These are phyloP conservation scores for Delia radicum DNA, from an alignment of 1,140 invertebrate genomes.

Conservation along the genomic window DNA sequence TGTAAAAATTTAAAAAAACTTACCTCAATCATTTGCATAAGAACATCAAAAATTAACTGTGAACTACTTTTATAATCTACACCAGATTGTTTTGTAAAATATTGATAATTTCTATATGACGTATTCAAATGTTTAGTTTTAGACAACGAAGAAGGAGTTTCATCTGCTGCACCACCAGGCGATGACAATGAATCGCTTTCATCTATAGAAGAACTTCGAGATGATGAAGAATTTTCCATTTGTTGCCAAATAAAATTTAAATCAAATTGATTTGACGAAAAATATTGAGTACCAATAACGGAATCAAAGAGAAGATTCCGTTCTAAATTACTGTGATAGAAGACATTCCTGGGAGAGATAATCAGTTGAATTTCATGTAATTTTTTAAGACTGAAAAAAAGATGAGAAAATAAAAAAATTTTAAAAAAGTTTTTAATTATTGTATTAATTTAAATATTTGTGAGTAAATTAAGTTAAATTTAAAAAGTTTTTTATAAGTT, in stretches of 20 bases:
- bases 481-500: too few species aligned
- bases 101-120: slow-evolving; percentile 47
- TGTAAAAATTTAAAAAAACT: slow-evolving; percentile 26
- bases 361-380: slow-evolving; percentile 52
- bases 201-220: background rate
- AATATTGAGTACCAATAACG: slow-evolving; percentile 51
- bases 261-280: slow-evolving; percentile 54
- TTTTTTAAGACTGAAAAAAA: slow-evolving; percentile 44
- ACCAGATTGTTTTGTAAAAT: slow-evolving; percentile 49
- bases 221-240: slow-evolving; percentile 43
- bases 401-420: background rate
- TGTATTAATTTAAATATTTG: too few species aligned
- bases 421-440: background rate
- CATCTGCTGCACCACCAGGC: background rate
- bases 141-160: background rate
- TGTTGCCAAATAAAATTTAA: slow-evolving; percentile 54
- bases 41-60: slow-evolving; percentile 53
- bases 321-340: slow-evolving; percentile 54
- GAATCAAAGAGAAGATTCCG: slow-evolving; percentile 42
- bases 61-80: slow-evolving; percentile 55
- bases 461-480: too few species aligned
- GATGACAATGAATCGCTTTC: background rate
- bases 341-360: slow-evolving; percentile 45
- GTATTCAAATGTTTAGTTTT: slow-evolving; percentile 37
- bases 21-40: slow-evolving; percentile 56